Evolutionary conservation across 1,140 invertebrate species (phyloP), one percentile per base, ranked within the genome.

Genomic region (Neuroterus valhalla): DNA sequence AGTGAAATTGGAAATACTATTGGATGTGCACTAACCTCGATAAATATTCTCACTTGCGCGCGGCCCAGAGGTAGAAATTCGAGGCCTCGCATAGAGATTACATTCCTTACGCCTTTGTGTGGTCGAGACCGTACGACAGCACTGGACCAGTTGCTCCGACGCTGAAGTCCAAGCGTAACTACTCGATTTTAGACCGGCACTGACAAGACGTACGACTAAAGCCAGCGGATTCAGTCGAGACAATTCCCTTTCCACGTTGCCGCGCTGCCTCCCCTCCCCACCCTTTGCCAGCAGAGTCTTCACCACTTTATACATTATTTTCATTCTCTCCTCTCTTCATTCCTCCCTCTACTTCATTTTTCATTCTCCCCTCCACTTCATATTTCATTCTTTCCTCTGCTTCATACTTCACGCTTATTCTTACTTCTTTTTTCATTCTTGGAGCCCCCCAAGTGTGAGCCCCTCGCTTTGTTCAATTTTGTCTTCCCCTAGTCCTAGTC

Each of bases 131-230:
- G 62, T 77, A 66, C 73, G 79, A 72, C 80, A 79, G 67, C 73
- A 72, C 66, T 85, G 87, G 87, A 88, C 87, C 84, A 88, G 86
- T 87, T 84, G 84, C 88, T 88, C 87, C 87, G 87, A 89, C 83
- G 85, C 88, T 86, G 84, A 87, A 88, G 82, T 87, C 84, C 86
- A 83, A 83, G 81, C 82, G 75, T 71, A 70, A 75, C 70, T 72
- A 81, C 75, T 82, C 71, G 80, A 67, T 70, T 78, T 72, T 62
- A 75, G 71, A 84, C 84, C 80, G 80, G 38, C 81, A 79, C 68
- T 70, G 46, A 62, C 10, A 31, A 72, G 74, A 67, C 46, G 50
- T 11, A 5, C 52, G 2, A 70, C 66, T 44, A 12, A 70, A 62
- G 66, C 72, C 67, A 74, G 74, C 42, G 70, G 69, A 15, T 21